These are phyloP conservation scores for Ciconia boyciana DNA, from an alignment of 2,113 vertebrate species.

Conservation along the genomic window DNA sequence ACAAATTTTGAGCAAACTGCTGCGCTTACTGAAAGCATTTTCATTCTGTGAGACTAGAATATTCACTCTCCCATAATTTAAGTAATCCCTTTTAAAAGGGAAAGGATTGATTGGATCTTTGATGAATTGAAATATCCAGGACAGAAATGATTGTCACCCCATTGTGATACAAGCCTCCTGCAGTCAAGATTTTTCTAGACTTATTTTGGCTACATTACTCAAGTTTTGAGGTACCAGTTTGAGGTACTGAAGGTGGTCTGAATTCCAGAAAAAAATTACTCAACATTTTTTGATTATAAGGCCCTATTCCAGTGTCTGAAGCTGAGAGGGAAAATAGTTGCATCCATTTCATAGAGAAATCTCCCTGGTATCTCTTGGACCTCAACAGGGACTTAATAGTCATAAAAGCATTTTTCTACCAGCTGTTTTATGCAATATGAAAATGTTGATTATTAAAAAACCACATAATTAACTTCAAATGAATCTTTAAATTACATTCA, in stretches of 20 bases:
- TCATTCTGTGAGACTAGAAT: background rate
- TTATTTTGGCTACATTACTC: background rate
- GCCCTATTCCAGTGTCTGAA: background rate
- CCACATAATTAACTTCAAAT: conserved; percentile 42
- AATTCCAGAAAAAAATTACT: background rate
- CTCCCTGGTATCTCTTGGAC: background rate
- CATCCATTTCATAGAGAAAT: background rate
- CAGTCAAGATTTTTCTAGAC: background rate
- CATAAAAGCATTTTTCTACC: background rate
- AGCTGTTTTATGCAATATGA: conserved; percentile 36
- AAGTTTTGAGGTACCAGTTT: background rate
- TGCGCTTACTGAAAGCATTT: background rate
- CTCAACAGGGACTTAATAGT: background rate
- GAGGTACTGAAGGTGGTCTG: background rate
- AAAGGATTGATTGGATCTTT: background rate
- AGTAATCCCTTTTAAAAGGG: background rate
- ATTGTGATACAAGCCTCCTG: background rate
- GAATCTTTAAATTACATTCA: conserved; percentile 37
- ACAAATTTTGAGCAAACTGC: background rate
- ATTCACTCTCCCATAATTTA: background rate
- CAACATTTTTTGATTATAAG: background rate
- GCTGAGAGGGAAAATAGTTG: background rate
- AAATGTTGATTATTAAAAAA: conserved; percentile 34
- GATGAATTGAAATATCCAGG: background rate
- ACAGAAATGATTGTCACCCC: background rate